Conservation (phyloP, 2,113 vertebrate species). For the Ameiurus melas region DNA sequence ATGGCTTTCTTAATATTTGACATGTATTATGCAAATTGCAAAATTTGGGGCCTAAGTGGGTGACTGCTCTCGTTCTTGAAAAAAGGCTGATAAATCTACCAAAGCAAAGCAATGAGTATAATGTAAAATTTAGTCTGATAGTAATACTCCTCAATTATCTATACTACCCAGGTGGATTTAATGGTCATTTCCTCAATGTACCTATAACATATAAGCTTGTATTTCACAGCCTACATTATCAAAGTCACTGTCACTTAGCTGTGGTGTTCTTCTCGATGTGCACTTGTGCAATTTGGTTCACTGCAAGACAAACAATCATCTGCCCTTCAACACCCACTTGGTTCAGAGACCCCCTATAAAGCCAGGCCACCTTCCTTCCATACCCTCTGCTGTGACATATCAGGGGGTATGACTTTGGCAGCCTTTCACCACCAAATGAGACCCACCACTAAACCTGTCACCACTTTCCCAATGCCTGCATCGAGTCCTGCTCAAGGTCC, state of each 20-base stretch:
- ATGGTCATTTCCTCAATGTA: background rate
- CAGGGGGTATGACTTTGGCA: conserved; percentile 61
- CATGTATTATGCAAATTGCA: background rate
- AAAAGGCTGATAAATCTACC: background rate
- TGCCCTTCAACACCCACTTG: conserved; percentile 67
- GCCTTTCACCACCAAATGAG: conserved; percentile 61
- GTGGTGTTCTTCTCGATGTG: background rate
- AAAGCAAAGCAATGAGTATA: background rate
- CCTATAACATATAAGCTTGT: background rate
- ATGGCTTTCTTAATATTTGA: background rate
- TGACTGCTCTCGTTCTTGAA: background rate
- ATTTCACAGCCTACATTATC: background rate
- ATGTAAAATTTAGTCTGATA: background rate
- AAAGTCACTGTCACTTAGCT: background rate
- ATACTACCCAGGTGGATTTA: background rate
- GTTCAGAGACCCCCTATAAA: conserved; percentile 60
- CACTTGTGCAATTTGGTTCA: conserved; percentile 21
- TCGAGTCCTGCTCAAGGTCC: background rate
- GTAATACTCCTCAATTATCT: background rate
- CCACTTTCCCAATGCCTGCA: conserved; percentile 27
- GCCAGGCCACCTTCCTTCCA: conserved; percentile 46
- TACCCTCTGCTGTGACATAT: conserved; percentile 62
- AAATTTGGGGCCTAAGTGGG: background rate
- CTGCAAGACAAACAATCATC: conserved; percentile 18
- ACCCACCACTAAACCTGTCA: conserved; percentile 74